These are phyloP conservation scores for Dasysyrphus albostriatus DNA, from an alignment of 2,888 invertebrate genomes.

Conservation along the genomic window DNA sequence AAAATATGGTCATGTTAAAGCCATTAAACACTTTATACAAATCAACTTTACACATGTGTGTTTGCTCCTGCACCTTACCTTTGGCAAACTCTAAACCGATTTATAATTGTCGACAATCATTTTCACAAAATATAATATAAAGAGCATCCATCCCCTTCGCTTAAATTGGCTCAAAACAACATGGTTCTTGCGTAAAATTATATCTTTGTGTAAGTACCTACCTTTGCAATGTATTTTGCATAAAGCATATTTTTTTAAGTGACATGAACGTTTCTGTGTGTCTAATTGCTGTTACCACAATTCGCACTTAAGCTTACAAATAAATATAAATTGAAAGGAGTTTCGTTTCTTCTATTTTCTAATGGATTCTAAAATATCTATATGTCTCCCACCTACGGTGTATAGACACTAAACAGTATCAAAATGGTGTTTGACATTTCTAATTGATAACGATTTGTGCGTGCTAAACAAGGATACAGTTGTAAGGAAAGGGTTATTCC, in stretches of 20 bases:
- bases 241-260: conserved; percentile 2
- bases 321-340: conserved; percentile 4
- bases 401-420: background rate
- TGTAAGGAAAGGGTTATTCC: conserved; percentile 1
- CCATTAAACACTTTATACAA: too few species aligned
- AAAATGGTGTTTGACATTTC: conserved; percentile 39
- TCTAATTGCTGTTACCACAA: conserved; percentile 44
- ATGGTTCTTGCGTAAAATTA: background rate
- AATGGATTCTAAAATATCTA: background rate
- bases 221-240: background rate
- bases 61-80: background rate
- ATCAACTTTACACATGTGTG: too few species aligned
- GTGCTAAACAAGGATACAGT: conserved; percentile 21
- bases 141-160: background rate
- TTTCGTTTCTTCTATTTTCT: background rate
- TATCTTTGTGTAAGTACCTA: background rate
- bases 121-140: background rate
- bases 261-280: background rate
- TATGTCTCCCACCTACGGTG: too few species aligned
- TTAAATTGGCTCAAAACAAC: background rate
- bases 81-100: background rate
- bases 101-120: background rate
- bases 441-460: conserved; percentile 64
- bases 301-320: conserved; percentile 34
- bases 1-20: too few species aligned